Evolutionary conservation across 2,888 invertebrate species (phyloP).

Genomic region (Mactromeris polynyma): DNA sequence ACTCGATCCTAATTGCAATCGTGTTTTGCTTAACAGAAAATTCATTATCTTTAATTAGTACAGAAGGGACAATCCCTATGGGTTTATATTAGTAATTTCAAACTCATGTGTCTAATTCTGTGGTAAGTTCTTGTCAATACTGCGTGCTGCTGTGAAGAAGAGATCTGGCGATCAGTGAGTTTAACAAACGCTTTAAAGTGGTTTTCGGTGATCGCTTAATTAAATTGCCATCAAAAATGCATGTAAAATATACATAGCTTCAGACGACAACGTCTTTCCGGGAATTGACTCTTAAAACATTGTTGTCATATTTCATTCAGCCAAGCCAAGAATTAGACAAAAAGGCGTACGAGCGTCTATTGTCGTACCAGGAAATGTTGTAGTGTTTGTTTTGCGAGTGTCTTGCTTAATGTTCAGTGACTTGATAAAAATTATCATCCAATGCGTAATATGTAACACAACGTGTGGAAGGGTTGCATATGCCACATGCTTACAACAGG

Average conservation of each 20-base stretch:
- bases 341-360: too few species aligned
- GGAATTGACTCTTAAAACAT: too few species aligned
- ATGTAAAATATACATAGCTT: not conserved
- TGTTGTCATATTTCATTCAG: too few species aligned
- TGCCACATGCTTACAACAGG: too few species aligned
- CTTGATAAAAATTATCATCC: too few species aligned
- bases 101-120: not conserved
- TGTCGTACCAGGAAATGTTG: too few species aligned
- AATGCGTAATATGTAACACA: too few species aligned
- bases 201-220: not conserved
- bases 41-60: slow-evolving; percentile 31
- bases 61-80: not conserved
- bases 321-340: too few species aligned
- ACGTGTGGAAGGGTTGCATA: too few species aligned
- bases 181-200: not conserved
- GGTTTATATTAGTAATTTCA: not conserved
- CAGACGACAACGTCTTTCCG: too few species aligned
- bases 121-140: not conserved
- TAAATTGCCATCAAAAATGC: not conserved
- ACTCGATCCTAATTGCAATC: slow-evolving; percentile 14
- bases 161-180: not conserved
- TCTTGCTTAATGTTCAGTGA: too few species aligned
- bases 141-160: not conserved
- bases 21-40: slow-evolving; percentile 26
- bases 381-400: too few species aligned